Percentiles rank a stretch among this genome's conserved stretches.
Evolutionary conservation across 2,888 invertebrate species (phyloP).

Genomic region (Leptinotarsa peninsularis): DNA sequence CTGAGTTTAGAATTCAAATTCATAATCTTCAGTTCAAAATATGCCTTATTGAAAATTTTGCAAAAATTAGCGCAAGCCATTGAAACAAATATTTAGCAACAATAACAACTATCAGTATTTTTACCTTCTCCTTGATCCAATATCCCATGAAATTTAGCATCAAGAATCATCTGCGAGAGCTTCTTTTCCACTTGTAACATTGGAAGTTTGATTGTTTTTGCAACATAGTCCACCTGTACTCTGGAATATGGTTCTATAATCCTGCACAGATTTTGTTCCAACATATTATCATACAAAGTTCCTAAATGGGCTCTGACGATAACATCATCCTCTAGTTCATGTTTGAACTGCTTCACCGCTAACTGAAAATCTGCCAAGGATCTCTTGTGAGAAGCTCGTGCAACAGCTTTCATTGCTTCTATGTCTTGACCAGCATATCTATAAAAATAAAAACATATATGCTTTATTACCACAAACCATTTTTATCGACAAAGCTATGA

Average conservation of each 20-base stretch:
- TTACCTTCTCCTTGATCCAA: conserved; percentile 95
- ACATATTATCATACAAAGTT: conserved; percentile 96
- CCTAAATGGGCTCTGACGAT: conserved; percentile 97
- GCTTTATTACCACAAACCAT: no score
- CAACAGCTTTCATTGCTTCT: conserved; percentile 98
- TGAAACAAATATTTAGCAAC: no score
- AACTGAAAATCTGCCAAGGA: conserved; percentile 97
- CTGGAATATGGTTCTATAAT: conserved; percentile 99
- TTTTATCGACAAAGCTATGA: no score
- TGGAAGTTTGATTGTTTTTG: conserved; percentile 89
- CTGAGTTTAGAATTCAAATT: no score
- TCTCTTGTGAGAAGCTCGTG: conserved; percentile 93
- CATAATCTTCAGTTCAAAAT: no score
- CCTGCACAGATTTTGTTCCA: conserved; percentile 98
- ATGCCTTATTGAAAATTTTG: no score
- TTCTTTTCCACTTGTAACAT: conserved; percentile 97
- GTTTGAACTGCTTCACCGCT: conserved; percentile 86
- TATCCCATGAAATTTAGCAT: conserved; percentile 96
- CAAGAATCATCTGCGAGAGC: conserved; percentile 99
- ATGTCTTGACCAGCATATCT: conserved; percentile 91
- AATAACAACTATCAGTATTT: conserved; percentile 18
- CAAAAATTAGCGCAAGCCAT: no score
- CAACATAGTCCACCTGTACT: conserved; percentile 94
- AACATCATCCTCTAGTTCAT: conserved; percentile 93
- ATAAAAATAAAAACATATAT: no score